phyloP scores from a whole-genome alignment of 2,888 invertebrate species.

The Drosophila mercatorum region DNA sequence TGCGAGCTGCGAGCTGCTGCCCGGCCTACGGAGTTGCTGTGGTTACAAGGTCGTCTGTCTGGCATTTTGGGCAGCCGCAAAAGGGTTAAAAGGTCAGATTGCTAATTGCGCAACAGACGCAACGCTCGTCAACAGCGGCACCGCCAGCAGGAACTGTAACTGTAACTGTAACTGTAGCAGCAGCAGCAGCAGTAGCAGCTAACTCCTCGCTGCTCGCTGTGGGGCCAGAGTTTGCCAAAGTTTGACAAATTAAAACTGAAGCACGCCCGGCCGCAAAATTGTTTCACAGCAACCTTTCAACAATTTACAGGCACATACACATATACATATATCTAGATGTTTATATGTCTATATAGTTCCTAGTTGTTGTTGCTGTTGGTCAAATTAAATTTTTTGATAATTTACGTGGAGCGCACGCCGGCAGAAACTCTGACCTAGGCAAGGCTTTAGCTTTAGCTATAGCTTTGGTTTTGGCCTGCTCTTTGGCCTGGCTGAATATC shows the following conservation, averaged over 20 bases:
- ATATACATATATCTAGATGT: background rate
- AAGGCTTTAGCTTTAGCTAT: background rate
- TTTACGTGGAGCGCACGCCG: slow-evolving; percentile 24
- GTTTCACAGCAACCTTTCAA: slow-evolving; percentile 26
- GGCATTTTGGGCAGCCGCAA: slow-evolving; percentile 43
- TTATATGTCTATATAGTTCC: background rate
- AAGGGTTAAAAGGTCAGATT: slow-evolving; percentile 76
- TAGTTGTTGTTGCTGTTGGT: slow-evolving; percentile 48
- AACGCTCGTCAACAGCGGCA: slow-evolving; percentile 3
- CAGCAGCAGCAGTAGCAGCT: slow-evolving; percentile 1
- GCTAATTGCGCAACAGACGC: slow-evolving; percentile 60
- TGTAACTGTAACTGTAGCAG: slow-evolving; percentile 3
- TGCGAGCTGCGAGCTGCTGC: background rate
- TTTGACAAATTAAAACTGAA: slow-evolving; percentile 65
- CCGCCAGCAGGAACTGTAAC: background rate
- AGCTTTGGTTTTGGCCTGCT: slow-evolving; percentile 1
- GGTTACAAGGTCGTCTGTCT: slow-evolving; percentile 72
- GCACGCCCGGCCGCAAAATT: slow-evolving; percentile 59
- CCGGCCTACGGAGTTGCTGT: slow-evolving; percentile 55
- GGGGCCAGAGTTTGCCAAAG: slow-evolving; percentile 38
- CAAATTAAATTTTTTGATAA: slow-evolving; percentile 54
- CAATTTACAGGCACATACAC: slow-evolving; percentile 2
- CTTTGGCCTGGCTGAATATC: background rate
- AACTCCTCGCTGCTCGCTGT: background rate
- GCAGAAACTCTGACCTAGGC: slow-evolving; percentile 24